Base-by-base conservation (phyloP, 2,797 vertebrate species). In the Taeniopygia guttata region DNA sequence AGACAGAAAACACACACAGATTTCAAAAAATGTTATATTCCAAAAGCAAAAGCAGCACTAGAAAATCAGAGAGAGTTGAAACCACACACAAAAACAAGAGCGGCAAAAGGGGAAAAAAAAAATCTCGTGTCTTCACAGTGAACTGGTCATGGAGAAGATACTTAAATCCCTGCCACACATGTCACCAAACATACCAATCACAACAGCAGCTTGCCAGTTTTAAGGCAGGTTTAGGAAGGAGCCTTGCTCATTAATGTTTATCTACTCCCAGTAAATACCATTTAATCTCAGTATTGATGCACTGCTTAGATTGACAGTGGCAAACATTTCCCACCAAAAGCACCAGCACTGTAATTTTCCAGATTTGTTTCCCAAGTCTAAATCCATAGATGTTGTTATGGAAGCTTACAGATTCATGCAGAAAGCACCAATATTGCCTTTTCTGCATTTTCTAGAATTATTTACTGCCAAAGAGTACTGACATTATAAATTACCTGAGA, bases 201-300 rank as follows among this genome's bases (percentile, higher is more conserved):
- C 87, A 90, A 83, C 2, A 16, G 92, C 94, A 96, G 94, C 89
- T 84, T 95, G 95, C 84, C 87, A 88, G 87, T 84, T 95, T 81
- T 91, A 95, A 97, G 96, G 90, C 94, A 96, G 95, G 96, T 97
- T 96, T 96, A 93, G 93, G 90, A 96, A 96, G 94, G 48, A 96
- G 89, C 81, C 86, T 91, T 94, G 62, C 77, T 96, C 93, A 91
- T 95, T 92, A 93, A 82, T 94, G 93, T 90, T 95, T 84, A 96
- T 90, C 95, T 93, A 77, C 94, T 93, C 81, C 73, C 93, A 93
- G 92, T 93, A 96, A 96, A 96, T 96, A 95, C 95, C 82, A 91
- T 96, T 85, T 97, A 96, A 97, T 97, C 95, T 93, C 92, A 90
- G 70, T 70, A 90, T 58, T 87, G 96, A 95, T 88, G 94, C 54